Evolutionary conservation across 2,888 invertebrate species (phyloP).

Genomic region (Chaetogeoica ovagalla): DNA sequence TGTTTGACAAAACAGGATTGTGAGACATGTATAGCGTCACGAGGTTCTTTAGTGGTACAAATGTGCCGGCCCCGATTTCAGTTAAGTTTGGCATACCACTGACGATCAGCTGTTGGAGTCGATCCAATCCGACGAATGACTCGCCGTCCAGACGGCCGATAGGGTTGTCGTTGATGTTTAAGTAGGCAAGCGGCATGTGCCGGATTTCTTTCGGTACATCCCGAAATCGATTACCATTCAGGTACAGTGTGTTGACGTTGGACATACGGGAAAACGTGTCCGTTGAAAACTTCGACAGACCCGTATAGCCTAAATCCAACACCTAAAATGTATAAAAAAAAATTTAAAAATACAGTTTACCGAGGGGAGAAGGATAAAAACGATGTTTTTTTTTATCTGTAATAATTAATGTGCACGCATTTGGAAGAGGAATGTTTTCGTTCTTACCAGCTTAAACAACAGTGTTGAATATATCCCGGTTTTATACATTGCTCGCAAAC

Average conservation of each 20-base stretch:
- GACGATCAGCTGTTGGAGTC: slow-evolving; percentile 39
- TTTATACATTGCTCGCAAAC: no score
- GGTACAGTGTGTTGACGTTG: slow-evolving; percentile 35
- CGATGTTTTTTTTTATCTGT: no score
- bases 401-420: no score
- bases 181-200: slow-evolving; percentile 17
- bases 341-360: no score
- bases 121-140: slow-evolving; percentile 43
- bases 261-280: slow-evolving; percentile 20
- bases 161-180: slow-evolving; percentile 53
- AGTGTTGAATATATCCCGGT: no score
- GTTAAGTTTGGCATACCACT: slow-evolving; percentile 47
- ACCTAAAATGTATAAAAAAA: slow-evolving; percentile 12
- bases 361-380: no score
- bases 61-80: slow-evolving; percentile 30
- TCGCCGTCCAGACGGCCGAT: slow-evolving; percentile 27
- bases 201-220: slow-evolving; percentile 40
- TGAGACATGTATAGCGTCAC: slow-evolving; percentile 25
- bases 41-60: slow-evolving; percentile 45
- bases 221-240: slow-evolving; percentile 50
- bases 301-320: slow-evolving; percentile 45
- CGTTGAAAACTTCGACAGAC: slow-evolving; percentile 17
- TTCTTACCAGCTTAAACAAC: no score
- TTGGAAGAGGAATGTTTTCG: no score
- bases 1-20: slow-evolving; percentile 33